Conservation (phyloP, 2,113 vertebrate genomes). For the Antechinus flavipes region DNA sequence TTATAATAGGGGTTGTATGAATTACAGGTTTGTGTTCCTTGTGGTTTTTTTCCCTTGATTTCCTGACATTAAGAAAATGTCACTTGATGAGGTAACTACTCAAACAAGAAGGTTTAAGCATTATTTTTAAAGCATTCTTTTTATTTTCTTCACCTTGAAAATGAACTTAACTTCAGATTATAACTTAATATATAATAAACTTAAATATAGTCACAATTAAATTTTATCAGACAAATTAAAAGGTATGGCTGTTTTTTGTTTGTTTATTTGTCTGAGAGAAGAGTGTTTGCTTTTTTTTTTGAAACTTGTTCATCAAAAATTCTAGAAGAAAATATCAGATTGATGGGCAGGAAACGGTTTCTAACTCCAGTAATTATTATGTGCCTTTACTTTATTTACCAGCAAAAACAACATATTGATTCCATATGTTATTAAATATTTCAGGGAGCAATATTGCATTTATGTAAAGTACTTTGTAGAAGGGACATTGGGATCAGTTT, state of each 20-base stretch:
- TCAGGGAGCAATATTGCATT: neutral
- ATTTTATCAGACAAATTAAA: constrained; percentile 59
- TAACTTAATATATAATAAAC: neutral
- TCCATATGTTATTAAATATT: neutral
- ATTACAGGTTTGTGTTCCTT: neutral
- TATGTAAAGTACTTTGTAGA: constrained; percentile 38
- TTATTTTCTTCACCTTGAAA: constrained; percentile 27
- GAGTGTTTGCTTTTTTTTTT: neutral
- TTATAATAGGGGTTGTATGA: constrained; percentile 18
- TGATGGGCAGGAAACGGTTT: constrained; percentile 39
- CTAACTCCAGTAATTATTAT: constrained; percentile 20
- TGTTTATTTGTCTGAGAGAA: neutral
- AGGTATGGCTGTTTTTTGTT: constrained; percentile 28
- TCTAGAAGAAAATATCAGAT: constrained; percentile 41
- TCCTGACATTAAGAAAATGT: constrained; percentile 44
- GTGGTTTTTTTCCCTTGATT: constrained; percentile 40
- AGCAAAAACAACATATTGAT: constrained; percentile 23
- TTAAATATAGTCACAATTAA: constrained; percentile 1
- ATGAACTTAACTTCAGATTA: constrained; percentile 25
- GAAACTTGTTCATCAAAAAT: constrained; percentile 25
- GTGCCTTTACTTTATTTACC: constrained; percentile 41
- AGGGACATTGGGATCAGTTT: constrained; percentile 37
- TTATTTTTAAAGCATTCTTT: constrained; percentile 37
- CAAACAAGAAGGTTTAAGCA: neutral
- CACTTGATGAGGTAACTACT: constrained; percentile 51